Base-by-base conservation (phyloP, 2,113 vertebrate genomes). In the Ictalurus furcatus region DNA sequence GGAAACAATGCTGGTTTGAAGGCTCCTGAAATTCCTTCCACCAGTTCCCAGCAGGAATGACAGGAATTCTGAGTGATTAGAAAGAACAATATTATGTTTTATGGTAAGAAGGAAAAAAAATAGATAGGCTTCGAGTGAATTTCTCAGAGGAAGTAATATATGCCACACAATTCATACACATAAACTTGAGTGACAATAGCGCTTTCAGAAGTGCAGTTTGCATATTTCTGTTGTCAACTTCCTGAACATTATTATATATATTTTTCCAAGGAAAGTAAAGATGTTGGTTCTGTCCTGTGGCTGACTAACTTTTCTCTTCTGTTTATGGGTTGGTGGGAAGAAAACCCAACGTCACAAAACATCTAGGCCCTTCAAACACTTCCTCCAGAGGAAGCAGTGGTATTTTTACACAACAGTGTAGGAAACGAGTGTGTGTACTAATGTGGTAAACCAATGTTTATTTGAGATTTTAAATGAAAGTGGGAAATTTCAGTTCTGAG, bases 41-140 rank as follows among this genome's bases (percentile, higher is more conserved):
- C 91, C 82, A 84, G 63, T 88, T 84, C 44, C 88, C 91, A 86
- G 58, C 65, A 88, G 80, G 88, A 90, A 92, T 92, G 91, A 88
- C 76, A 88, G 83, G 91, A 92, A 90, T 92, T 90, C 56, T 58
- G 61, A 88, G 84, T 88, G 89, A 89, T 90, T 92, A 92, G 78
- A 85, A 82, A 90, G 87, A 79, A 85, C 87, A 89, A 92, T 88
- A 92, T 92, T 90, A 89, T 90, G 88, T 90, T 92, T 86, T 86
- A 86, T 44, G 85, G 87, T 88, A 88, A 88, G 88, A 76, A 86
- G 85, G 69, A 83, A 87, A 89, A 87, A 87, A 86, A 28, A 78
- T 84, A 30, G 59, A 61, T 63, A 12, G 58, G 78, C 58, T 89
- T 69, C 4, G 63, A 83, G 79, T 71, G 87, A 83, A 37, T 69